Percentiles rank a stretch among this genome's conserved stretches.
Conservation (phyloP, 1,140 invertebrate genomes). For the Heliconius hewitsoni region DNA sequence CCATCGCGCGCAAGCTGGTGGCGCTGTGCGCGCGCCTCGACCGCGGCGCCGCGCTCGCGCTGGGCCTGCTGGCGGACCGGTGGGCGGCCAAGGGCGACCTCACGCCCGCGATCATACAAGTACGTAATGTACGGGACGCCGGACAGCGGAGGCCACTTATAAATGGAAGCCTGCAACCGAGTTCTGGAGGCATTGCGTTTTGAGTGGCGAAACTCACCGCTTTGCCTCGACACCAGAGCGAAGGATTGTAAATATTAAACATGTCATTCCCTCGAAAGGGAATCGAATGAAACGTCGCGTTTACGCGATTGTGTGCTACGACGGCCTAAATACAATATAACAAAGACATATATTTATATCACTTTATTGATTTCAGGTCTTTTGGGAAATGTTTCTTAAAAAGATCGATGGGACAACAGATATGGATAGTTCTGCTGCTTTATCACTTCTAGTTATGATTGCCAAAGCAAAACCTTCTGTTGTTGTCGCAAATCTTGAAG, state of each 20-base stretch:
- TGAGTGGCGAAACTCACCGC: no score
- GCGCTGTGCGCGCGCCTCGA: constrained; percentile 81
- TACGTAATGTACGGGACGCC: constrained; percentile 24
- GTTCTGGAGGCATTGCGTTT: no score
- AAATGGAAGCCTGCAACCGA: no score
- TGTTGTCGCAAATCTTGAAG: constrained; percentile 79
- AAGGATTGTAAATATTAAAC: no score
- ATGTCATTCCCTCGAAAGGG: no score
- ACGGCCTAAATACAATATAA: no score
- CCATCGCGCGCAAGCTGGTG: constrained; percentile 84
- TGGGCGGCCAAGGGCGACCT: constrained; percentile 85
- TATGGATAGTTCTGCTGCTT: constrained; percentile 85
- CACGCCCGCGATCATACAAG: constrained; percentile 79
- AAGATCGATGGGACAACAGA: constrained; percentile 87
- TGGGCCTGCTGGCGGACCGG: constrained; percentile 86
- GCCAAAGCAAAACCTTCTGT: constrained; percentile 81
- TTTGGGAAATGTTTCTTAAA: constrained; percentile 91
- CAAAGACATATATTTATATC: no score
- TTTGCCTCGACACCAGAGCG: no score
- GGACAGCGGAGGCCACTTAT: constrained; percentile 38
- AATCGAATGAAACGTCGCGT: no score
- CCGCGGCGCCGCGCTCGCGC: constrained; percentile 81
- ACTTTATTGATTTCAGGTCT: constrained; percentile 78
- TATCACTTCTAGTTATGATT: constrained; percentile 89
- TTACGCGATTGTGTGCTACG: no score